These are phyloP conservation scores for Oncorhynchus masou DNA, from an alignment of 2,113 vertebrate species.

Conservation along the genomic window DNA sequence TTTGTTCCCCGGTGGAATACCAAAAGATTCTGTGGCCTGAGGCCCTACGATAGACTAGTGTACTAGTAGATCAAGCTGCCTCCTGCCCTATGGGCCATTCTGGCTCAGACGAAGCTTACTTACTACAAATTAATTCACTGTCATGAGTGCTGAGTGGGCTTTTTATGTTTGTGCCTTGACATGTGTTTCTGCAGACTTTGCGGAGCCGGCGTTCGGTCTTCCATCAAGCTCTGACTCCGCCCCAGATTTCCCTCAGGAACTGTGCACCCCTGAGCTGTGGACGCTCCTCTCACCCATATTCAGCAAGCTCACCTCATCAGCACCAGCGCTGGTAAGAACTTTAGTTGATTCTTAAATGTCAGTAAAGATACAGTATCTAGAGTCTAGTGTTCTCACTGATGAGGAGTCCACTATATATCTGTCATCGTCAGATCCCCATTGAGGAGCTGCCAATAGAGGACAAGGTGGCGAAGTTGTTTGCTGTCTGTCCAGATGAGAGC, in stretches of 20 bases:
- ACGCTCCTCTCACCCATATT: constrained; percentile 82
- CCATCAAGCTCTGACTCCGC: constrained; percentile 34
- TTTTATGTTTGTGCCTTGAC: neutral
- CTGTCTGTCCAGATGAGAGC: constrained; percentile 47
- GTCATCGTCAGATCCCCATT: constrained; percentile 24
- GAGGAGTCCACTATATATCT: no score
- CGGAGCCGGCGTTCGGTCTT: constrained; percentile 68
- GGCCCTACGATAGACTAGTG: no score
- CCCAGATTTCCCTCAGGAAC: constrained; percentile 74
- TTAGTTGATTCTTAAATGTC: neutral
- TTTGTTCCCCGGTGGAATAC: neutral
- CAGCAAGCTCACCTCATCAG: constrained; percentile 42
- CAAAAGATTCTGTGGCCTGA: neutral
- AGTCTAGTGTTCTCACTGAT: neutral
- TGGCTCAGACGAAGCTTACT: no score
- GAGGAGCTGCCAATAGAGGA: constrained; percentile 55
- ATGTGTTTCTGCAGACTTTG: constrained; percentile 39
- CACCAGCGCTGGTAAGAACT: constrained; percentile 31
- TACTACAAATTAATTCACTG: no score
- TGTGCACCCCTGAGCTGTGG: constrained; percentile 80
- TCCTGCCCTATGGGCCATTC: no score
- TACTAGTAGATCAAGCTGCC: no score
- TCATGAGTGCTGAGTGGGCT: no score
- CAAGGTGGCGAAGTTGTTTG: constrained; percentile 70
- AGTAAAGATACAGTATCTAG: neutral